Base-by-base conservation (phyloP, 2,888 invertebrate species). In the Bhutanitis thaidina region DNA sequence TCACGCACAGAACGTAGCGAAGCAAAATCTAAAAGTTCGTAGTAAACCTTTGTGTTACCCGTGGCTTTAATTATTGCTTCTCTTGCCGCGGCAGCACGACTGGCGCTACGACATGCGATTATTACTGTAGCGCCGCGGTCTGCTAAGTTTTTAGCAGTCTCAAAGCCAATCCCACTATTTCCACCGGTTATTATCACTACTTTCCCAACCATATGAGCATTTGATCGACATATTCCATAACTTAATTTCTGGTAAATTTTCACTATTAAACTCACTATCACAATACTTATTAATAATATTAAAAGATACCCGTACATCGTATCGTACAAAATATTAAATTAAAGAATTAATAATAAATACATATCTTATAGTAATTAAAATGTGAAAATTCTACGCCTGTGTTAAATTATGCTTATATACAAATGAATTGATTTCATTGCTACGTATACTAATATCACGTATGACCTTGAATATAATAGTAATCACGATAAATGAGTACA, bases 101-200 rank as follows among this genome's bases (percentile, higher is more conserved):
- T 67, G 49, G 79, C 66, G 55, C 80, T 90, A 30, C 91, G 72
- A 53, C 91, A 91, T 0, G 91, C 90, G 44, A 91, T 67, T 43
- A 91, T 87, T 10, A 91, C 80, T 46, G 79, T 75, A 1, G 90
- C 91, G 7, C 91, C 90, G 35, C 91, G 80, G 53, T 72, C 72
- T 3, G 90, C 90, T 55, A 91, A 65, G 53, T 91, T 88, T 50
- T 80, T 80, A 0, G 91, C 91, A 0, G 90, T 90, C 64, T 90
- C 91, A 30, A 89, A 71, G 2, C 91, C 91, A 14, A 91, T 80
- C 1, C 91, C 91, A 64, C 87, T 69, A 49, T 87, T 88, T 1
- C 81, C 88, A 14, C 88, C 89, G 0, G 89, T 88, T 57, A 89
- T 75, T 58, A 89, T 74, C 43, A 83, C 87, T 5, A 85, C 83